Base-by-base conservation (phyloP, 1,140 invertebrate species). In the Bilobella aurantiaca region DNA sequence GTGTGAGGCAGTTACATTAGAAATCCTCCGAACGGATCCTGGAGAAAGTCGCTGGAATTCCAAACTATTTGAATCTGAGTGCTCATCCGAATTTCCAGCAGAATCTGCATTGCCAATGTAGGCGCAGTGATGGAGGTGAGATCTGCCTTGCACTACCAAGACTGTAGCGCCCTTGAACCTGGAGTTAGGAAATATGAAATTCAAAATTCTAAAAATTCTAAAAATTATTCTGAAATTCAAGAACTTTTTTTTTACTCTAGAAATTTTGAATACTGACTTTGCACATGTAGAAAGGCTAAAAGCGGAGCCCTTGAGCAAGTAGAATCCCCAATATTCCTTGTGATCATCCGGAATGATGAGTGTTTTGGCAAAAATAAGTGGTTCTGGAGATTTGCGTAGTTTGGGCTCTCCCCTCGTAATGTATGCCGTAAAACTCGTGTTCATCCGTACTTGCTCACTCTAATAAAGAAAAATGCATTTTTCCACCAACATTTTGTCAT, bases 251-350 rank as follows among this genome's bases (percentile, higher is more conserved):
- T 56, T 56, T 56, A 14, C 12, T 56, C 5, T 56, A n/a, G n/a
- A n/a, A n/a, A 14, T 56, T 56, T 12, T 53, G 5, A 5, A 69
- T 28, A 62, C 62, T 64, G 58, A 86, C 85, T 86, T 85, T 5
- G 85, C 83, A 77, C 88, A 90, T 64, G 86, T 82, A 1, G 86
- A 86, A 1, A 90, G 83, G 0, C 83, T 86, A 2, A 89, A 85
- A 3, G 81, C 82, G 14, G 87, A 88, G 1, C 87, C 87, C 71
- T 82, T 81, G 1, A 88, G 77, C n/a, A 90, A 76, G 74, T 89
- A 89, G 75, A 89, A 89, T 8, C 87, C 87, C 87, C 87, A 89
- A 74, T 89, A 89, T 75, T 89, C 87, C 75, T 89, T 89, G 79
- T 87, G 86, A 71, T 89, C 87, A 72, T 89, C 87, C 62, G 86